A percentile compares a stretch with the other conserved stretches of the same genome.
These are phyloP conservation scores for Chrysocyon brachyurus DNA, from an alignment of 2,797 vertebrate species.

Conservation along the genomic window DNA sequence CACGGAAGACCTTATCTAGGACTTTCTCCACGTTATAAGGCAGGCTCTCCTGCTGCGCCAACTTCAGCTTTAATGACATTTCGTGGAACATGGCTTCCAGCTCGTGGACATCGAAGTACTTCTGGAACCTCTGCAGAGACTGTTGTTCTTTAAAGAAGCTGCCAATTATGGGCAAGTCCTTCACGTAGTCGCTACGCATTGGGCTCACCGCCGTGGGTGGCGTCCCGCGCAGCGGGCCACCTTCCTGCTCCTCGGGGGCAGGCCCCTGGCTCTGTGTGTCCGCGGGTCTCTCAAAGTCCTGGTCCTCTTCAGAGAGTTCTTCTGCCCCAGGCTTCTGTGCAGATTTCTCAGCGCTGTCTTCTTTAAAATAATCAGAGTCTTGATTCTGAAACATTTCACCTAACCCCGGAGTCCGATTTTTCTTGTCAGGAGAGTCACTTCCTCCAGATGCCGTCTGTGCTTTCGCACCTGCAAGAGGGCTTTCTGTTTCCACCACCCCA, in stretches of 20 bases:
- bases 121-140: conserved; percentile 88
- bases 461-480: background rate
- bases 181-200: conserved; percentile 88
- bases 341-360: background rate
- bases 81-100: conserved; percentile 94
- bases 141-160: conserved; percentile 91
- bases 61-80: conserved; percentile 91
- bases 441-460: background rate
- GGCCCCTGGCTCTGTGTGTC: background rate
- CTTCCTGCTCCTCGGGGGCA: background rate
- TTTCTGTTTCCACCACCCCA: background rate
- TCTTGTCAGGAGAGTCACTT: background rate
- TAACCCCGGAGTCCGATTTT: background rate
- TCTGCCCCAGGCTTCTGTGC: background rate
- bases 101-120: conserved; percentile 90
- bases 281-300: background rate
- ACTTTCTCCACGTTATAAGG: conserved; percentile 88
- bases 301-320: background rate
- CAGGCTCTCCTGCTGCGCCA: conserved; percentile 83
- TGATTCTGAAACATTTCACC: conserved; percentile 52
- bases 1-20: conserved; percentile 93
- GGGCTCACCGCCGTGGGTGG: background rate
- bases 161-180: conserved; percentile 90
- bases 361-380: background rate
- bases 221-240: background rate